Evolutionary conservation across 2,888 invertebrate genomes (phyloP).

Genomic region (Glyphotaelius pellucidus): DNA sequence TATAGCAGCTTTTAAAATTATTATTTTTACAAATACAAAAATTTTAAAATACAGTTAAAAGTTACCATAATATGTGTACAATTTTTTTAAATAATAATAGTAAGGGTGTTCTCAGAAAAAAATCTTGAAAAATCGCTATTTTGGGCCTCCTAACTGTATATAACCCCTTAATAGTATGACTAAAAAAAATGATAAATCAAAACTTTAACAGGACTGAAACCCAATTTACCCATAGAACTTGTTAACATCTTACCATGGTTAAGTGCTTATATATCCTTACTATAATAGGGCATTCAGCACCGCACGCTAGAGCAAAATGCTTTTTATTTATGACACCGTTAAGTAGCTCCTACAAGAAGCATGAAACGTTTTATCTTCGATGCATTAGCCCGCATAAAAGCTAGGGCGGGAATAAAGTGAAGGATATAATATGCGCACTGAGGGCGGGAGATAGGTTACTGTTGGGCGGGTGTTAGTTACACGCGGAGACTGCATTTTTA

Average conservation of each 20-base stretch:
- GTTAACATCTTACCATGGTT: background rate
- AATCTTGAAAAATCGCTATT: too few species aligned
- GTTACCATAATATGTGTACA: too few species aligned
- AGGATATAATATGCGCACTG: slow-evolving; percentile 57
- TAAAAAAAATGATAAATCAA: background rate
- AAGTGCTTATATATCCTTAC: background rate
- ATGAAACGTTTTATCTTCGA: slow-evolving; percentile 34
- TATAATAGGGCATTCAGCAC: background rate
- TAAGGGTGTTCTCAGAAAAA: too few species aligned
- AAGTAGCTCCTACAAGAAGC: background rate
- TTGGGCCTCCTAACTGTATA: too few species aligned
- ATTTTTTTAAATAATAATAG: too few species aligned
- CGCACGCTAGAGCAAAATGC: background rate
- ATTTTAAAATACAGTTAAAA: too few species aligned
- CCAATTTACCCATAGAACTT: background rate
- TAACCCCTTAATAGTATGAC: background rate
- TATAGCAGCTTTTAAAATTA: too few species aligned
- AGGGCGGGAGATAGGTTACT: background rate
- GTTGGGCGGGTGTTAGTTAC: background rate
- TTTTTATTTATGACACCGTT: slow-evolving; percentile 29
- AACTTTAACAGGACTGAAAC: background rate
- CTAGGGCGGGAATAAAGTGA: slow-evolving; percentile 55
- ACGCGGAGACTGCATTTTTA: slow-evolving; percentile 20
- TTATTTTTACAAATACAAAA: too few species aligned
- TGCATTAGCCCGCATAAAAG: slow-evolving; percentile 52